phyloP scores from a whole-genome alignment of 2,888 invertebrate genomes.

The Drosophila barbarae region DNA sequence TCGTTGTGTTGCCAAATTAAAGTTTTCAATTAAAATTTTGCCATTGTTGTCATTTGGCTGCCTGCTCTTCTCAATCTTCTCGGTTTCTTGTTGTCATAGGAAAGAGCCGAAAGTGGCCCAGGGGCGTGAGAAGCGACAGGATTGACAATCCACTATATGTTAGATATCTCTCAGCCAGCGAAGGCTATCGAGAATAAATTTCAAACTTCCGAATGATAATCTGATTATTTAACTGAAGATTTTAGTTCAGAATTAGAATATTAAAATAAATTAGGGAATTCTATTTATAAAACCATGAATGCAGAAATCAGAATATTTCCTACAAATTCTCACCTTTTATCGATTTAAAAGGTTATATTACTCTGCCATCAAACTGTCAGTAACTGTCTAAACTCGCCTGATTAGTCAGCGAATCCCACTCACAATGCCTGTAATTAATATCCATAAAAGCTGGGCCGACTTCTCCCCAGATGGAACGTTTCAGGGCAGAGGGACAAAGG shows the following conservation, averaged over 20 bases:
- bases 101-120: constrained; percentile 19
- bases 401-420: constrained; percentile 37
- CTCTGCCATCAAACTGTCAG: not conserved
- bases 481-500: constrained; percentile 61
- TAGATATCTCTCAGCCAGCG: constrained; percentile 7
- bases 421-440: constrained; percentile 66
- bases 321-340: too few species aligned
- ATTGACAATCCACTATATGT: constrained; percentile 4
- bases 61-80: constrained; percentile 32
- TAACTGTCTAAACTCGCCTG: constrained; percentile 12
- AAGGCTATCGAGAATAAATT: constrained; percentile 15
- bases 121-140: constrained; percentile 30
- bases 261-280: too few species aligned
- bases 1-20: constrained; percentile 69
- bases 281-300: too few species aligned
- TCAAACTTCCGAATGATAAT: constrained; percentile 1
- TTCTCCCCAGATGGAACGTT: constrained; percentile 14
- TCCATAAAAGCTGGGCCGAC: constrained; percentile 43
- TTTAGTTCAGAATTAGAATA: too few species aligned
- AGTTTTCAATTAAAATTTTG: constrained; percentile 74
- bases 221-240: not conserved
- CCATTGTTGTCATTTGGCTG: constrained; percentile 57
- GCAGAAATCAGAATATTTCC: not conserved
- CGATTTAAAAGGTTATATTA: not conserved
- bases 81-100: constrained; percentile 37